Percentiles rank a stretch among this genome's conserved stretches.
Evolutionary conservation across 2,113 vertebrate genomes (phyloP).

Genomic region (Pholis gunnellus): DNA sequence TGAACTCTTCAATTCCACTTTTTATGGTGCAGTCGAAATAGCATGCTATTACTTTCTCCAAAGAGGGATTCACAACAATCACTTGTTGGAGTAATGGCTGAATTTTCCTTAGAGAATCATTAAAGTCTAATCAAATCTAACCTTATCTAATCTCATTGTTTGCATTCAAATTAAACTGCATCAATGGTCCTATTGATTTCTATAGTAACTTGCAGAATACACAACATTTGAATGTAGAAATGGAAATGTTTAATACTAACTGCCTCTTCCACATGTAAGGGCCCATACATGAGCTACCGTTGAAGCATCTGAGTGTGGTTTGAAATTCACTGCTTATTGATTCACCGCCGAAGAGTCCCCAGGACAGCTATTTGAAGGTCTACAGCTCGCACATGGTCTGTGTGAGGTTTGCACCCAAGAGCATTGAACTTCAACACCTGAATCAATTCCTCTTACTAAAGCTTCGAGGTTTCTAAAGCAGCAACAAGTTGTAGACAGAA

Average conservation of each 20-base stretch:
- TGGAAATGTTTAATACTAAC: background rate
- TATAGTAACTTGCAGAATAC: background rate
- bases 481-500: slow-evolving; percentile 51
- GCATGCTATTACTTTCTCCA: slow-evolving; percentile 42
- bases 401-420: slow-evolving; percentile 47
- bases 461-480: slow-evolving; percentile 48
- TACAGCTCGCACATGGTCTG: slow-evolving; percentile 58
- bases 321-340: slow-evolving; percentile 76
- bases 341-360: slow-evolving; percentile 50
- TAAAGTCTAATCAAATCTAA: background rate
- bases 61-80: slow-evolving; percentile 19
- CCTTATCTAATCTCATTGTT: background rate
- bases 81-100: slow-evolving; percentile 26
- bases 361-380: slow-evolving; percentile 69
- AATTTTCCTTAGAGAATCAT: slow-evolving; percentile 8
- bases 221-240: background rate
- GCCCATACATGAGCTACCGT: slow-evolving; percentile 11
- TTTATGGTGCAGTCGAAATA: slow-evolving; percentile 56
- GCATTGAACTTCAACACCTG: slow-evolving; percentile 63
- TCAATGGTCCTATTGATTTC: background rate
- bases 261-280: background rate
- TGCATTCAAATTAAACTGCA: background rate
- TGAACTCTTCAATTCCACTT: slow-evolving; percentile 56
- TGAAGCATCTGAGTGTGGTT: slow-evolving; percentile 43
- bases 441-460: slow-evolving; percentile 60